Evolutionary conservation across 2,888 invertebrate species (phyloP), one percentile per base, ranked within the genome.

Genomic region (Tetranychus truncatus): DNA sequence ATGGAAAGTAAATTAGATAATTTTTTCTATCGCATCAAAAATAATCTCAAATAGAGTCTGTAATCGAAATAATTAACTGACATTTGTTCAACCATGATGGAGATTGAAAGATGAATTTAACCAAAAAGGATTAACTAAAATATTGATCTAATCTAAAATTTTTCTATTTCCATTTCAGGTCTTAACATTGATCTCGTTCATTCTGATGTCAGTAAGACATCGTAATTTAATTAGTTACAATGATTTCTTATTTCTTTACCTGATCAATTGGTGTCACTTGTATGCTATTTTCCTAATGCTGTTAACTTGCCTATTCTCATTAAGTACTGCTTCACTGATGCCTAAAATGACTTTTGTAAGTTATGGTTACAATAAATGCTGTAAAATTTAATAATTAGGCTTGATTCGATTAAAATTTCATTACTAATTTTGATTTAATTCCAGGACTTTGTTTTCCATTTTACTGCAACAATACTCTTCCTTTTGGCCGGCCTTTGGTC

Each of bases 291-390:
- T 89, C 80, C 87, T 90, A 78, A 82, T 92, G 71, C 82, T 92
- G 69, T 81, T 88, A 6, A 87, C 92, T 0, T 91, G 89, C 79
- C 80, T 92, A n/a, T 84, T 88, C 55, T 91, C 91, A 2, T 84
- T 91, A 72, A 88, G 91, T 18, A 90, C 91, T 0, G 89, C 91
- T n/a, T 88, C 90, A 44, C 88, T 92, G 79, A 88, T 92, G 80
- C 87, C 91, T 1, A 92, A 91, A 84, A 91, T 90, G 2, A 85
- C 88, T 78, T 89, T 88, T 80, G 90, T 89, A 83, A 88, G 89
- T 88, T 18, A 4, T 21, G 45, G 55, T 55, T 55, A 55, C 45
- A 44, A 45, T 55, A 5, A 46, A 3, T 15, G 55, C 15, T 15
- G 15, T 15, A 55, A 55, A 55, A 7, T 15, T 15, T 15, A 55